Conservation (phyloP, 2,888 invertebrate genomes). For the Ectobius pallidus region DNA sequence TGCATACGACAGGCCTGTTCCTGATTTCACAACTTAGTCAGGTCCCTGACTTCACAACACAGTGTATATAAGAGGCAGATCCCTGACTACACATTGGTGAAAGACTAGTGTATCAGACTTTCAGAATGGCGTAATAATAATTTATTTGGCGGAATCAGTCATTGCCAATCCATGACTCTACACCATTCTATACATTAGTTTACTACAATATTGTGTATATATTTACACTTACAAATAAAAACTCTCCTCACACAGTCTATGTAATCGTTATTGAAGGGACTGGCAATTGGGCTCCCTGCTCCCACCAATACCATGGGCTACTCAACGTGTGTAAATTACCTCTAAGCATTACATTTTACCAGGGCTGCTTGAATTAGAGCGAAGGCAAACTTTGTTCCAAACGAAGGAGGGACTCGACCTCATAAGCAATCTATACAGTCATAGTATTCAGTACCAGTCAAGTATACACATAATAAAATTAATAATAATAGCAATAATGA, state of each 20-base stretch:
- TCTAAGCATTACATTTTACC: slow-evolving; percentile 2
- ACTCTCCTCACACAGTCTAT: neutral
- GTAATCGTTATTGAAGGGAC: too few species aligned
- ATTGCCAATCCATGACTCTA: neutral
- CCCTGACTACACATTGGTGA: neutral
- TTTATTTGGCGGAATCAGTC: neutral
- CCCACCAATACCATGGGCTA: neutral
- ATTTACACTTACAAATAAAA: neutral
- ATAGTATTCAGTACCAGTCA: slow-evolving; percentile 28
- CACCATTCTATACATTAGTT: neutral
- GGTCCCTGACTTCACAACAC: too few species aligned
- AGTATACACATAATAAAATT: slow-evolving; percentile 21
- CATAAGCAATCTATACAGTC: slow-evolving; percentile 19
- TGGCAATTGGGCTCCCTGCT: neutral
- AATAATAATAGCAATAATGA: slow-evolving; percentile 31
- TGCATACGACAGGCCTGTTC: too few species aligned
- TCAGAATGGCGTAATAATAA: neutral
- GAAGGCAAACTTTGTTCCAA: slow-evolving; percentile 13
- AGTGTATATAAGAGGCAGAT: too few species aligned
- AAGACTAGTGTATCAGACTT: slow-evolving; percentile 6
- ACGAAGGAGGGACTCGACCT: slow-evolving; percentile 4
- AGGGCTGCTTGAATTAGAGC: slow-evolving; percentile 11
- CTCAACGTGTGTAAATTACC: neutral
- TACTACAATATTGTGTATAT: neutral
- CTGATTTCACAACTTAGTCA: too few species aligned